Percentiles rank a stretch among this genome's conserved stretches.
Conservation (phyloP, 2,797 vertebrate species). For the Etheostoma nigrum region DNA sequence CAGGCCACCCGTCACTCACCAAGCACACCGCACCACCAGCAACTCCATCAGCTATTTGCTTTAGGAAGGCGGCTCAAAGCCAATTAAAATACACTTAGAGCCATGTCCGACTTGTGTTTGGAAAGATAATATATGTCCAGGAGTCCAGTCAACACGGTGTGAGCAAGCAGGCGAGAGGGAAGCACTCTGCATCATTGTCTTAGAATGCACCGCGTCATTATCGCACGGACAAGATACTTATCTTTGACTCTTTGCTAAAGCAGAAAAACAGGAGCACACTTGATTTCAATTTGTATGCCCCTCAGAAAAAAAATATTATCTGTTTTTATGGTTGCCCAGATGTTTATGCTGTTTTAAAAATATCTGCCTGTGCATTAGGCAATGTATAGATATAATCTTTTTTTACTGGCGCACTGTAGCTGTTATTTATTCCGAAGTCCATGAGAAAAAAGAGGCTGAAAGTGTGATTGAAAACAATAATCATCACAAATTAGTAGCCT, state of each 20-base stretch:
- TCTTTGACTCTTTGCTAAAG: slow-evolving; percentile 38
- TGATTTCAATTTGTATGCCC: slow-evolving; percentile 23
- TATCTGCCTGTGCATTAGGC: slow-evolving; percentile 26
- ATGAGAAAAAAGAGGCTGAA: slow-evolving; percentile 27
- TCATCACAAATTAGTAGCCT: slow-evolving; percentile 62
- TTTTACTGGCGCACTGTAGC: slow-evolving; percentile 6
- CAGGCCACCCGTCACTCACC: slow-evolving; percentile 88
- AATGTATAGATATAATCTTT: slow-evolving; percentile 13
- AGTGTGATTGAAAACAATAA: slow-evolving; percentile 71
- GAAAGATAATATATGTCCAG: slow-evolving; percentile 87
- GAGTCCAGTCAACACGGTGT: slow-evolving; percentile 67
- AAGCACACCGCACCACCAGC: slow-evolving; percentile 84
- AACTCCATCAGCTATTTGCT: slow-evolving; percentile 89
- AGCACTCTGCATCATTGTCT: slow-evolving; percentile 72
- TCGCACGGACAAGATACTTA: slow-evolving; percentile 67
- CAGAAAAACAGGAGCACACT: slow-evolving; percentile 43
- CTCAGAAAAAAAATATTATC: slow-evolving; percentile 59
- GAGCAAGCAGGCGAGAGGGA: slow-evolving; percentile 44
- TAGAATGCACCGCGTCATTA: slow-evolving; percentile 47
- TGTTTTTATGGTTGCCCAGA: slow-evolving; percentile 44
- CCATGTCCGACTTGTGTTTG: slow-evolving; percentile 86
- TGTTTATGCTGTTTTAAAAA: slow-evolving; percentile 55
- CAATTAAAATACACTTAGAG: slow-evolving; percentile 93
- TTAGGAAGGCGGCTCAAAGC: slow-evolving; percentile 90
- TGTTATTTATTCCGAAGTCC: slow-evolving; percentile 31